Evolutionary conservation across 2,888 invertebrate genomes (phyloP), one percentile per base, ranked within the genome.

Genomic region (Volucella inanis): DNA sequence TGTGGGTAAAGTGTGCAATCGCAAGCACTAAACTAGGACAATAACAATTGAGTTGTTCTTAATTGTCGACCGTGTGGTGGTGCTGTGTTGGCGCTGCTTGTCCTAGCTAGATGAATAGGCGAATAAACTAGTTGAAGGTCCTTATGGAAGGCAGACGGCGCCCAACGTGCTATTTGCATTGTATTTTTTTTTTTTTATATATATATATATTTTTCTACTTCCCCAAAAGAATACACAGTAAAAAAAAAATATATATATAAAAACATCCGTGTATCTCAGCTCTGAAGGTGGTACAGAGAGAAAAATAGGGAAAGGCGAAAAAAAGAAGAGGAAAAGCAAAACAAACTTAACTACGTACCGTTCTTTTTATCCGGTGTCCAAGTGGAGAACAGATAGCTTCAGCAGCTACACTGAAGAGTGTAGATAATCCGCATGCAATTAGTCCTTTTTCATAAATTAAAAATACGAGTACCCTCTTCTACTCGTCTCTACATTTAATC

Each of bases 21-120:
- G 59, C 77, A 85, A 85, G 85, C 76, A 85, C 81, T 81, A 81
- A 85, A 85, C 85, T 85, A 81, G 85, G 85, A 85, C 85, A 85
- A 81, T 81, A 85, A 85, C 72, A 85, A 67, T 85, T 85, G 76
- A 85, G 85, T 77, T 77, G 76, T 85, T 81, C 76, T 84, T 85
- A 85, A 85, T 85, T 85, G 85, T 77, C 81, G 84, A 67, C 80
- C 76, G 71, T 85, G 76, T 76, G 80, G 54, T 72, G 54, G 22
- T 39, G 50, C 49, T 50, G 49, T 57, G 41, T 41, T 72, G 41
- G n/a, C 38, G 38, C 18, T 74, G 55, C 54, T 59, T 38, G 3
- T 57, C 54, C 52, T 41, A 41, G 38, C 57, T 59, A 38, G 43
- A 67, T 59, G 67, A 78, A 74, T 71, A 50, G 65, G 54, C 71